Evolutionary conservation across 2,113 vertebrate species (phyloP), one percentile per base, ranked within the genome.

Genomic region (Donacobius atricapilla): DNA sequence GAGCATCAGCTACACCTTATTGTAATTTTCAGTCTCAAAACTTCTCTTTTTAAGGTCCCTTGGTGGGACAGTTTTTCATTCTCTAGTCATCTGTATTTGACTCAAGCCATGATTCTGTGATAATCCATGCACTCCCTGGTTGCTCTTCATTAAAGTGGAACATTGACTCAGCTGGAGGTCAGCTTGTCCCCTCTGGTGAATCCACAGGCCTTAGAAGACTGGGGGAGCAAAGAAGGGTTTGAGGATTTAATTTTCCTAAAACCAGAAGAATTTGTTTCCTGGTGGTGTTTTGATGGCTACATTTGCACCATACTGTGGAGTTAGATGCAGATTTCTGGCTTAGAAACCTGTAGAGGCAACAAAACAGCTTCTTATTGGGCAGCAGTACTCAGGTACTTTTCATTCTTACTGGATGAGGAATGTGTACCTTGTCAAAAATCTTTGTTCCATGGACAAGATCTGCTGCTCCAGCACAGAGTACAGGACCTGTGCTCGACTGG

Each of bases 341-440:
- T 56, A 31, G 78, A 90, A 88, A 58, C 15, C 13, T 24, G 15
- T 4, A 15, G 4, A 65, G 30, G 54, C 27, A 61, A 27, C 35
- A 58, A 45, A 60, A 40, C 37, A 50, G 15, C 37, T 87, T 60
- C 33, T 89, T 47, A 31, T 0, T 63, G 23, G 37, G 39, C 22
- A 35, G 42, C 78, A 70, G 25, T 37, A 51, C 40, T 70, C 25
- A 39, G 11, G 10, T 68, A 57, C 42, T 79, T 58, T 9, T 35
- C 2, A 13, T 50, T 91, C 35, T 65, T 83, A 50, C 7, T 10
- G 20, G 44, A 10, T 42, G 16, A 87, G 30, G 64, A 66, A 47
- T 0, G 0, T 28, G 35, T 23, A 54, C 13, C 9, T 82, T 15
- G 25, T 54, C 1, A 68, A 47, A 64, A 73, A 23, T 39, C 11